phyloP scores from a whole-genome alignment of 2,797 vertebrate species.

The Molossus alvarezi region DNA sequence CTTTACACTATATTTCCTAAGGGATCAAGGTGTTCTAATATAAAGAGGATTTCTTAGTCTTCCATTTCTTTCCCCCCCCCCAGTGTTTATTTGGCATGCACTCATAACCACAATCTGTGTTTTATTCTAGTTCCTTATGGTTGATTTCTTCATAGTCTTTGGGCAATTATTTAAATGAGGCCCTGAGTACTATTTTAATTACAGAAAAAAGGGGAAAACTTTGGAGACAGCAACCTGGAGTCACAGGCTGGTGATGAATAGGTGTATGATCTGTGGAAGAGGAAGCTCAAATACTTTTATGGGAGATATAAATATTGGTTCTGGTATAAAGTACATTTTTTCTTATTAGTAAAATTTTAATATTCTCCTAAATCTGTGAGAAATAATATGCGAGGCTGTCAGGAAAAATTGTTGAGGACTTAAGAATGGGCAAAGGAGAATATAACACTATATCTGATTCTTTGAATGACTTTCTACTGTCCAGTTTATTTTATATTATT shows the following conservation, averaged over 20 bases:
- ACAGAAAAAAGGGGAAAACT: neutral
- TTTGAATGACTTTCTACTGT: neutral
- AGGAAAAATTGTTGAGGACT: neutral
- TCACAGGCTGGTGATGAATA: neutral
- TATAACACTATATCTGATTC: neutral
- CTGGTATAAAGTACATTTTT: neutral
- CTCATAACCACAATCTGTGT: neutral
- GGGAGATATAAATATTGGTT: neutral
- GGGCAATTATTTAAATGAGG: neutral
- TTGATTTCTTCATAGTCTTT: neutral
- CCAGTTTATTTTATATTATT: neutral
- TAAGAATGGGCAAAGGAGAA: neutral
- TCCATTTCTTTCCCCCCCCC: neutral
- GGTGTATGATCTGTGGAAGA: neutral
- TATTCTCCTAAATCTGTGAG: neutral
- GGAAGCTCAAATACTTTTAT: neutral
- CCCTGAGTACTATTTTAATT: neutral
- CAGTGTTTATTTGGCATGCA: neutral
- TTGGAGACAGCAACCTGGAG: neutral
- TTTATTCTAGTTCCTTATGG: neutral
- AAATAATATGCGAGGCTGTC: neutral
- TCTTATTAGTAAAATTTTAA: conserved; percentile 3
- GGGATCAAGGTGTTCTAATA: neutral
- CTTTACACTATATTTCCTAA: neutral
- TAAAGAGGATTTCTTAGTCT: neutral